Conservation (phyloP, 2,888 invertebrate genomes). For the Mechanitis mazaeus region DNA sequence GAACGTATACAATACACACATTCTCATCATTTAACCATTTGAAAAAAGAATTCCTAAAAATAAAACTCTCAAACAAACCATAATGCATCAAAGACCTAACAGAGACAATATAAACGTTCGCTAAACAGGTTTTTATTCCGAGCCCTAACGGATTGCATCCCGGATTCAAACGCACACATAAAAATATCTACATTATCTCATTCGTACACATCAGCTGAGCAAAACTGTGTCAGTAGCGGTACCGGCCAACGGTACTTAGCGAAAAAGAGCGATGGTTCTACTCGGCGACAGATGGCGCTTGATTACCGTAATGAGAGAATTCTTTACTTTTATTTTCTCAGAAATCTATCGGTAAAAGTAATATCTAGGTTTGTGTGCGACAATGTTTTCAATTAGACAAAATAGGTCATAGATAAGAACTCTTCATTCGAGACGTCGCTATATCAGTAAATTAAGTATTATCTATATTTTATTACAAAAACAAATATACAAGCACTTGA, state of each 20-base stretch:
- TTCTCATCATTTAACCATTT: background rate
- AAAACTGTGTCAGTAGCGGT: slow-evolving; percentile 69
- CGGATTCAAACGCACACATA: slow-evolving; percentile 51
- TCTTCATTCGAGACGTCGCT: slow-evolving; percentile 27
- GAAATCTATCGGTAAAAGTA: background rate
- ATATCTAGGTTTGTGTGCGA: slow-evolving; percentile 7
- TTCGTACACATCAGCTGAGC: slow-evolving; percentile 62
- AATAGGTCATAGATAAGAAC: slow-evolving; percentile 37
- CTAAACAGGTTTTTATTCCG: slow-evolving; percentile 41
- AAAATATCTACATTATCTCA: slow-evolving; percentile 40
- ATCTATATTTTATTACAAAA: slow-evolving; percentile 27
- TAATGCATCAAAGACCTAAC: background rate
- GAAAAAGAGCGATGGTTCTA: slow-evolving; percentile 47
- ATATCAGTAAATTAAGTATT: slow-evolving; percentile 30
- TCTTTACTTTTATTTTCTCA: slow-evolving; percentile 16
- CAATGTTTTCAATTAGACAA: slow-evolving; percentile 28
- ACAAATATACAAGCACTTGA: slow-evolving; percentile 12
- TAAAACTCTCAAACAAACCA: background rate
- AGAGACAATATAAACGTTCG: slow-evolving; percentile 22
- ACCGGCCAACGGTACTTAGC: slow-evolving; percentile 50
- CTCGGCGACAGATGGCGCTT: slow-evolving; percentile 60
- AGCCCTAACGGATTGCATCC: slow-evolving; percentile 55
- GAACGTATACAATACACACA: background rate
- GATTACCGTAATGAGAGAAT: slow-evolving; percentile 20
- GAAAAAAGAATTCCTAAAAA: slow-evolving; percentile 1